These are phyloP conservation scores for Pristiophorus japonicus DNA, from an alignment of 2,113 vertebrate genomes.

Conservation along the genomic window DNA sequence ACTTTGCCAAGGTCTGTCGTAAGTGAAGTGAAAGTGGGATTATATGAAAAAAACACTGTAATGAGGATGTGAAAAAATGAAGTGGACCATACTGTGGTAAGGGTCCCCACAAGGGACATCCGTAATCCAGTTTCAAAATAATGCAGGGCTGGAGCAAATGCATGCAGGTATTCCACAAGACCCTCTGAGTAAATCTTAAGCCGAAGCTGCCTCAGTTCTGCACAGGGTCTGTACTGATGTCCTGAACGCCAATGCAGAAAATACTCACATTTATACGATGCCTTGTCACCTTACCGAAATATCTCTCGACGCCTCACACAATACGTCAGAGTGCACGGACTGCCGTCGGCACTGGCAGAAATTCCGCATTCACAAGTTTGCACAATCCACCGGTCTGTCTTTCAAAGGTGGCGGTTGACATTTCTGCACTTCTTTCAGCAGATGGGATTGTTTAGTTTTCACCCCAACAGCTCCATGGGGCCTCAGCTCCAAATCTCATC, in stretches of 20 bases:
- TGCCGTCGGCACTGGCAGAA: not conserved
- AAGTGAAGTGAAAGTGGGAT: slow-evolving; percentile 9
- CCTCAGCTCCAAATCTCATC: not conserved
- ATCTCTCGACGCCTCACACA: not conserved
- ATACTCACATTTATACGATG: not conserved
- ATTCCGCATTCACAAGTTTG: not conserved
- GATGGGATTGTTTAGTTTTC: not conserved
- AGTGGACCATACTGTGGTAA: slow-evolving; percentile 26
- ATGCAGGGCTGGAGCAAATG: not conserved
- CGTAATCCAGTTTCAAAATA: slow-evolving; percentile 15
- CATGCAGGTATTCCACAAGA: not conserved
- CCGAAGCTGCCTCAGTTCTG: not conserved
- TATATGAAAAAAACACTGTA: not conserved
- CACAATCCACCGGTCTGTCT: not conserved
- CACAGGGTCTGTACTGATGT: not conserved
- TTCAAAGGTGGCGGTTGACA: not conserved
- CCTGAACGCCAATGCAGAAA: not conserved
- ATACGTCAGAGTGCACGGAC: not conserved
- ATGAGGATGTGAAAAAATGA: slow-evolving; percentile 22
- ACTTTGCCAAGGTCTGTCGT: not conserved
- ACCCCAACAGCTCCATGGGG: not conserved
- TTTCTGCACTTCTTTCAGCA: not conserved
- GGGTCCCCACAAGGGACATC: not conserved
- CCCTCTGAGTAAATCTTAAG: not conserved
- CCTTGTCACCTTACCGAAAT: not conserved